A percentile compares a stretch with the other conserved stretches of the same genome.
phyloP scores from a whole-genome alignment of 2,888 invertebrate genomes.

The Scrobipalpa costella region DNA sequence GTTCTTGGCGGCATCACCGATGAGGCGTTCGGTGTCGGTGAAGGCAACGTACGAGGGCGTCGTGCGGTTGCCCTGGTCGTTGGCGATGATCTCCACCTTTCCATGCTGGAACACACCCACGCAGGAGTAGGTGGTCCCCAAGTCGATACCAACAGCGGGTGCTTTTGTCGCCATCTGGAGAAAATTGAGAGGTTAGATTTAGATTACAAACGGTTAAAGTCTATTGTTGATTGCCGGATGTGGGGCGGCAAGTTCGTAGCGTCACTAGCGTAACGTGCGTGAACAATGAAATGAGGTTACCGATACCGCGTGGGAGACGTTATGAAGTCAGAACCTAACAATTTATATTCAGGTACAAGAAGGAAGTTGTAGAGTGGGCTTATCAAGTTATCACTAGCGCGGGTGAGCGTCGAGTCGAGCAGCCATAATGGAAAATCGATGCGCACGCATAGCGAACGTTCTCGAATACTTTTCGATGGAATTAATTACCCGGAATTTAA shows the following conservation, averaged over 20 bases:
- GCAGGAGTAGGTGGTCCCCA: constrained; percentile 97
- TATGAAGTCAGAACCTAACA: not conserved
- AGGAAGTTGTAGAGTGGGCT: not conserved
- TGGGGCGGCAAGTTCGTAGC: not conserved
- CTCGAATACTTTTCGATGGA: constrained; percentile 46
- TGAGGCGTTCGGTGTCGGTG: constrained; percentile 91
- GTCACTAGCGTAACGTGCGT: not conserved
- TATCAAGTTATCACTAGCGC: not conserved
- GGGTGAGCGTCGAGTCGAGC: not conserved
- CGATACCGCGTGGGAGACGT: not conserved
- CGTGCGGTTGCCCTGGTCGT: constrained; percentile 94
- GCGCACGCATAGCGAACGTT: constrained; percentile 47
- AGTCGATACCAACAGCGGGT: constrained; percentile 97
- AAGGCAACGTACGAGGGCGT: constrained; percentile 93
- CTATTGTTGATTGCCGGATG: constrained; percentile 4
- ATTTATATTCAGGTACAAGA: not conserved
- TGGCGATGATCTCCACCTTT: constrained; percentile 94
- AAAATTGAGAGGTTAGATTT: constrained; percentile 36
- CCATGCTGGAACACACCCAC: constrained; percentile 96
- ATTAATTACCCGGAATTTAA: not conserved
- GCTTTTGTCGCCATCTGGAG: constrained; percentile 84
- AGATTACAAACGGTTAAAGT: not conserved
- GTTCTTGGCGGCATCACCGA: constrained; percentile 92
- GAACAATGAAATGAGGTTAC: constrained; percentile 17
- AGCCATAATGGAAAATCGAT: constrained; percentile 51